Percentiles rank a stretch among this genome's conserved stretches.
Conservation (phyloP, 2,113 vertebrate species). For the Solea senegalensis region DNA sequence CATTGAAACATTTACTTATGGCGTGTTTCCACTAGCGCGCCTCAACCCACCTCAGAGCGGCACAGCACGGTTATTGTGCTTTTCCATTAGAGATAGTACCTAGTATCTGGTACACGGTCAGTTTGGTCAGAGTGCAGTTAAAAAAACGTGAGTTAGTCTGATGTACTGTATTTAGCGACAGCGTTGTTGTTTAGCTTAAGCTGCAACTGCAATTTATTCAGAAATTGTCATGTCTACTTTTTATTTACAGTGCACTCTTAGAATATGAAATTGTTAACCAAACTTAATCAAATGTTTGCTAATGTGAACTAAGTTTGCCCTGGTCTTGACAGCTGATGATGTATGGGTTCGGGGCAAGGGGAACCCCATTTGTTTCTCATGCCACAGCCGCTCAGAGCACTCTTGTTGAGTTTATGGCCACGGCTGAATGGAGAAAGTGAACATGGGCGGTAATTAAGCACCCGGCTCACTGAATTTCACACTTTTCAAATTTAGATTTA, state of each 20-base stretch:
- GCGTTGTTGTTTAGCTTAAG: too few species aligned
- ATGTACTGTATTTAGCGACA: too few species aligned
- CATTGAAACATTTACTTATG: too few species aligned
- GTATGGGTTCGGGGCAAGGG: slow-evolving; percentile 61
- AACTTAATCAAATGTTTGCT: slow-evolving; percentile 41
- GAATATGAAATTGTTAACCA: slow-evolving; percentile 16
- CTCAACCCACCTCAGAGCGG: too few species aligned
- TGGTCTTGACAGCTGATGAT: slow-evolving; percentile 57
- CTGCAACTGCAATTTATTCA: too few species aligned
- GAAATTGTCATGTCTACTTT: background rate
- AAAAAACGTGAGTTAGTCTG: too few species aligned
- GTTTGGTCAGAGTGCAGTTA: too few species aligned
- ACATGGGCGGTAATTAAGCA: slow-evolving; percentile 71
- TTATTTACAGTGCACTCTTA: background rate
- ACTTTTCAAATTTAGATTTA: slow-evolving; percentile 78
- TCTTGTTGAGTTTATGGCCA: slow-evolving; percentile 64
- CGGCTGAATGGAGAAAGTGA: slow-evolving; percentile 58
- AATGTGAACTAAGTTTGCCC: slow-evolving; percentile 24
- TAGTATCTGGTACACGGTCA: too few species aligned
- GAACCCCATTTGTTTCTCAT: slow-evolving; percentile 57
- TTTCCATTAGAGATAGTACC: too few species aligned
- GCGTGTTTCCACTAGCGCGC: too few species aligned
- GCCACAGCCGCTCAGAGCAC: slow-evolving; percentile 28
- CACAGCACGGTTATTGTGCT: too few species aligned
- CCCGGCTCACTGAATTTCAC: slow-evolving; percentile 72